Evolutionary conservation across 2,888 invertebrate species (phyloP), one percentile per base, ranked within the genome.

Genomic region (Dolichomitus sp.): DNA sequence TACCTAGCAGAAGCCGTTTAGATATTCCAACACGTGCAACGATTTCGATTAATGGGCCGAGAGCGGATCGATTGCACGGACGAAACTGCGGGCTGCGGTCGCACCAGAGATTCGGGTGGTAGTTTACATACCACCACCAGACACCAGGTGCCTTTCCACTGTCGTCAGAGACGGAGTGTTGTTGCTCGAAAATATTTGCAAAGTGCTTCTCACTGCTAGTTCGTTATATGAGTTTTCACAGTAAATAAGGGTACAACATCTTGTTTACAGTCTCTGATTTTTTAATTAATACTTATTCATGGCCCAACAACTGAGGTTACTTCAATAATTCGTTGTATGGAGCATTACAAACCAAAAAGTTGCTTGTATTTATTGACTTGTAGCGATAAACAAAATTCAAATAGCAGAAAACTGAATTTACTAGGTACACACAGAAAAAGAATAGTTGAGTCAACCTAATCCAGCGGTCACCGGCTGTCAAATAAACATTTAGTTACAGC

Each of bases 41-140:
- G 72, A 61, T 72, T 72, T 72, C 72, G 72, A 72, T 72, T 72
- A 72, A 72, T 72, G 72, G 59, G 45, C 40, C 54, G 72, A 59
- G 72, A 37, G 70, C 33, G 59, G 59, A 72, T 72, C 72, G 72
- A 72, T 72, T 45, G 59, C 61, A 72, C 72, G 59, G 48, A 59
- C 59, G 59, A 61, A 72, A 48, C 59, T 72, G 72, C 61, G 61
- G 61, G 72, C 48, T 72, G 72, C 61, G 72, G 72, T 72, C 72
- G 33, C 72, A 72, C 72, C 37, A 37, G 59, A 72, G 48, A 72
- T 48, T 48, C 59, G 61, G 61, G 30, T 61, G 59, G 61, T 33
- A 72, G 73, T 73, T 73, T 73, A 73, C 73, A 59, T 48, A 73
- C 61, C 65, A 45, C 23, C 65, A 42, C 12, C 23, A 63, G 63